These are phyloP conservation scores for Plebejus anna DNA, from an alignment of 2,888 invertebrate genomes.

Conservation along the genomic window DNA sequence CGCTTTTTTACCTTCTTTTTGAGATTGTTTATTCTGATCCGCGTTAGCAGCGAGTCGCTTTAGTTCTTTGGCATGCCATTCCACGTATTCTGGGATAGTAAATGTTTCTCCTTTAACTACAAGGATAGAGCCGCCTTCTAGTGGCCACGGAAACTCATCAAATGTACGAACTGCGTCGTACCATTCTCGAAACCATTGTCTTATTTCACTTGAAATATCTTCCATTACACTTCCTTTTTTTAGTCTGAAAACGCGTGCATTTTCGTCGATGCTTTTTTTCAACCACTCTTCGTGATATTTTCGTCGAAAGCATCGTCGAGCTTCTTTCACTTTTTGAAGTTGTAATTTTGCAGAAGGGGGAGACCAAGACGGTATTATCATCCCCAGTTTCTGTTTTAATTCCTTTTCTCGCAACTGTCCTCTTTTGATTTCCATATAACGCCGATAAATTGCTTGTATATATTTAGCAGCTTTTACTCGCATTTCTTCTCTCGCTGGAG, in stretches of 20 bases:
- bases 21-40: conserved; percentile 65
- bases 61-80: conserved; percentile 57
- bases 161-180: conserved; percentile 78
- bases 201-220: conserved; percentile 86
- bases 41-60: conserved; percentile 60
- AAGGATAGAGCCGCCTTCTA: conserved; percentile 84
- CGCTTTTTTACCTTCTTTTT: conserved; percentile 64
- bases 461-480: conserved; percentile 50
- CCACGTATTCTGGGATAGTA: conserved; percentile 80
- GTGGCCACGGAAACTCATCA: conserved; percentile 86
- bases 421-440: conserved; percentile 63
- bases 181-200: conserved; percentile 87
- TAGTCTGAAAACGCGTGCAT: conserved; percentile 68
- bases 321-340: conserved; percentile 67
- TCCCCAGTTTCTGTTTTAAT: conserved; percentile 74
- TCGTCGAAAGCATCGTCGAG: conserved; percentile 66
- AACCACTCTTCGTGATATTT: conserved; percentile 68
- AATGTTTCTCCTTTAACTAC: conserved; percentile 80
- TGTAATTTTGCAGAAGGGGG: conserved; percentile 67
- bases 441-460: conserved; percentile 61
- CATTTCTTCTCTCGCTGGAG: conserved; percentile 48
- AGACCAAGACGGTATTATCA: conserved; percentile 75
- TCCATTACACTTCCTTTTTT: conserved; percentile 83
- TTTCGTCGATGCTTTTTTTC: conserved; percentile 68
- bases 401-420: conserved; percentile 58